Base-by-base conservation (phyloP, 2,113 vertebrate genomes). In the Gambusia holbrooki region DNA sequence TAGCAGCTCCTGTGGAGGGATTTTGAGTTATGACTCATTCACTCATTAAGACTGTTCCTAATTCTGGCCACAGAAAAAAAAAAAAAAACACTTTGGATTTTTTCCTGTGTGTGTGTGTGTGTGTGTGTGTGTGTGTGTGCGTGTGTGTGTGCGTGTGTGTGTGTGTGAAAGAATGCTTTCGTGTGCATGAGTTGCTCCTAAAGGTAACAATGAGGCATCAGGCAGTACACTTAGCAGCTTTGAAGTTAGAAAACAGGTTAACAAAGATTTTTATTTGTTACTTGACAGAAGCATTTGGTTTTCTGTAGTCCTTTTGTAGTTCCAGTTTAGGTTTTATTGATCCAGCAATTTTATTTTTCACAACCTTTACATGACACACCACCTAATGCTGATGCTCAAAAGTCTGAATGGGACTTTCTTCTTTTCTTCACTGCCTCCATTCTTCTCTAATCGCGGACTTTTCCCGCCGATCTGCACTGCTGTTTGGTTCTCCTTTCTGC, bases 1-100 rank as follows among this genome's bases (percentile, higher is more conserved):
- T 84, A 85, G 74, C 77, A 75, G 68, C 33, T 87, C 61, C 74
- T 75, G 79, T 74, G 64, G 68, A 76, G 72, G 28, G 77, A 78
- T 81, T 87, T 77, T 58, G 75, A 85, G 80, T 80, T 62, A 84
- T 90, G 87, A 92, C 82, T 93, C 90, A 87, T 88, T 79, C 79
- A 45, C 76, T 89, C 84, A 89, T 90, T 87, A 87, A 84, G 64
- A 54, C 79, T 77, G 73, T 76, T 91, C 80, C 40, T 79, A 76
- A 86, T 66, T 86, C 76, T 76, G 70, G 84, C 69, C 75, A 71
- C 71, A 3, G 28, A 63, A 86, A 32, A 58, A 83, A 88, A 82
- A 74, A 69, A 29, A 76, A 79, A 80, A 37, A 19, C 22, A 0
- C 35, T 63, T 66, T 69, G 67, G 14, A 13, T 37, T 33, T 27